Percentiles rank a stretch among this genome's conserved stretches.
These are phyloP conservation scores for Allolobophora icterica DNA, from an alignment of 2,888 invertebrate genomes.

Conservation along the genomic window DNA sequence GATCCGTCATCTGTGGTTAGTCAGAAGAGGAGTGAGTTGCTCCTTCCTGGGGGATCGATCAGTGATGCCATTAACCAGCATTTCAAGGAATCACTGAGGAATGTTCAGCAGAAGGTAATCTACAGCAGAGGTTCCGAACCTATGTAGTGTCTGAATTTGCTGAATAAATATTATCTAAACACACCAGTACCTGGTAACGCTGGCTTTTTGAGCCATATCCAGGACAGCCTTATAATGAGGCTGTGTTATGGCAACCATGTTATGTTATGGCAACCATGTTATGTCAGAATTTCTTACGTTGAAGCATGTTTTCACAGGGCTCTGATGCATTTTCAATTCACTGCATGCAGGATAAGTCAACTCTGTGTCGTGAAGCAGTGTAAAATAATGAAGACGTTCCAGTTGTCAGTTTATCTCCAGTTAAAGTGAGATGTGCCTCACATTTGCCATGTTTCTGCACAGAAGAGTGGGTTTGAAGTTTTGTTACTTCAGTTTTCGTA, in stretches of 20 bases:
- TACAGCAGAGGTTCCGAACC: not conserved
- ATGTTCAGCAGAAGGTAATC: constrained; percentile 79
- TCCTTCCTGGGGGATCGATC: constrained; percentile 40
- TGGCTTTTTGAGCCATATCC: not conserved
- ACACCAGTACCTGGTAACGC: not conserved
- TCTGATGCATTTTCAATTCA: not conserved
- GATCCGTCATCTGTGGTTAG: not conserved
- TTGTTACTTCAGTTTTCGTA: too few relatives aligned
- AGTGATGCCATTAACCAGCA: constrained; percentile 76
- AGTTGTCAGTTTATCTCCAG: too few relatives aligned
- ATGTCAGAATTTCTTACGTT: too few relatives aligned
- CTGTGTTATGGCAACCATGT: too few relatives aligned
- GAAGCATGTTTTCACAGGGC: not conserved
- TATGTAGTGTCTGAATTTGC: not conserved
- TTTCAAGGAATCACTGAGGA: constrained; percentile 83
- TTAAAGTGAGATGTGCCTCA: too few relatives aligned
- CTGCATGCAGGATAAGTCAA: too few relatives aligned
- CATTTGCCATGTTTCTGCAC: too few relatives aligned
- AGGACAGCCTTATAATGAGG: not conserved
- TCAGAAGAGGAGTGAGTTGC: constrained; percentile 32
- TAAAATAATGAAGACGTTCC: too few relatives aligned
- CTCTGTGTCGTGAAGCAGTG: too few relatives aligned
- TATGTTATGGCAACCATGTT: too few relatives aligned
- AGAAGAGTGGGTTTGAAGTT: too few relatives aligned
- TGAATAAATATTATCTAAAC: not conserved